Conservation (phyloP, 2,797 vertebrate genomes). For the Miichthys miiuy region DNA sequence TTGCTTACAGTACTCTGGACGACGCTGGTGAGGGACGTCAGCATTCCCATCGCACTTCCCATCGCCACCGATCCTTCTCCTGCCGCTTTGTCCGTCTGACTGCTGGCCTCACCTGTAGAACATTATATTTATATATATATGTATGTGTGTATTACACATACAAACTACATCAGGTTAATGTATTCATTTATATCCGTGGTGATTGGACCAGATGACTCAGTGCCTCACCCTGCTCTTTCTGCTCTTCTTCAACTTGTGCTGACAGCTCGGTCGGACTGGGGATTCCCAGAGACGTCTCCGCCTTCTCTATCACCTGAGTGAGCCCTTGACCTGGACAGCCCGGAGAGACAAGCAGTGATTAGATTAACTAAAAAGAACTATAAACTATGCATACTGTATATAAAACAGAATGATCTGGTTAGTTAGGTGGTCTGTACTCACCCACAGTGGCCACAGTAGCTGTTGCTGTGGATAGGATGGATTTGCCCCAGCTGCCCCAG, state of each 20-base stretch:
- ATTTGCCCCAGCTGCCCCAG: conserved; percentile 98
- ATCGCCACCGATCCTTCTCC: conserved; percentile 77
- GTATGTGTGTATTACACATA: neutral
- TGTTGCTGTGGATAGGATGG: conserved; percentile 92
- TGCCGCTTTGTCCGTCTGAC: conserved; percentile 47
- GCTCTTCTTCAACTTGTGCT: conserved; percentile 81
- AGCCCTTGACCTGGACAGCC: conserved; percentile 91
- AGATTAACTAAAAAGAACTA: neutral
- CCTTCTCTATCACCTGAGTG: conserved; percentile 96
- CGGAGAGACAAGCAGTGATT: neutral
- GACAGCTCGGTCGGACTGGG: conserved; percentile 92
- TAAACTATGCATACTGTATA: neutral
- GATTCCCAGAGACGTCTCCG: conserved; percentile 95
- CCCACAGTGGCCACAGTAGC: conserved; percentile 96
- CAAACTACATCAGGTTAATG: neutral
- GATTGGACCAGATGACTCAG: neutral
- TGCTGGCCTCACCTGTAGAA: conserved; percentile 47
- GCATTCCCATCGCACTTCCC: conserved; percentile 90
- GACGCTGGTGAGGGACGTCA: conserved; percentile 92
- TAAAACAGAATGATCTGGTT: neutral
- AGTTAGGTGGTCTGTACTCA: conserved; percentile 76
- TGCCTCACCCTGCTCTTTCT: conserved; percentile 47
- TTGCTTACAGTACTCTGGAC: conserved; percentile 95
- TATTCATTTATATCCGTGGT: neutral
- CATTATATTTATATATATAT: too few species aligned